Percentiles rank a stretch among this genome's conserved stretches.
These are phyloP conservation scores for Siderastrea radians DNA, from an alignment of 92 coral and sea anemone genomes.

Conservation along the genomic window DNA sequence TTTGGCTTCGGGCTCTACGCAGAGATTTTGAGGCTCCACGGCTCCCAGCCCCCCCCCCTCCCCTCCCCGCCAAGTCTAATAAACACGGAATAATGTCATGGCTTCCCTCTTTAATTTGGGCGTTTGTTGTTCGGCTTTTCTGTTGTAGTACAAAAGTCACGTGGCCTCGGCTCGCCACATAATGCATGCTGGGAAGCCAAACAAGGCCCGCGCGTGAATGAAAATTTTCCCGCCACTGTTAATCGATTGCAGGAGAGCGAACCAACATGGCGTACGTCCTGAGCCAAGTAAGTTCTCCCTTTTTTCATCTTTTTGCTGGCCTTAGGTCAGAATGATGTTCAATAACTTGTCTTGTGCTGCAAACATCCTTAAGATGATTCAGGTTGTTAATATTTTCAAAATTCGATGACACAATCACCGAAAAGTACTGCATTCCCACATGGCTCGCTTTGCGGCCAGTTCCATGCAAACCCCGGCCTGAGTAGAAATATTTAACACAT, in stretches of 20 bases:
- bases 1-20: no score
- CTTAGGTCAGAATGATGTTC: background rate
- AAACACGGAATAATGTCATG: no score
- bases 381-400: background rate
- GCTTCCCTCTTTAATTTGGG: no score
- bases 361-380: background rate
- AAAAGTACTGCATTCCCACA: background rate
- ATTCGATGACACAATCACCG: background rate
- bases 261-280: slow-evolving; percentile 15
- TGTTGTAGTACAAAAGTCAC: no score
- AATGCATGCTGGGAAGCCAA: slow-evolving; percentile 21
- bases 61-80: no score
- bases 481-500: background rate
- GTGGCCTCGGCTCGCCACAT: background rate
- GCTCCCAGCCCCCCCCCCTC: no score
- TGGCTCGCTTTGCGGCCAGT: background rate
- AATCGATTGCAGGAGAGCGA: background rate
- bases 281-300: background rate
- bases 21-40: no score
- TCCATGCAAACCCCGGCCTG: background rate
- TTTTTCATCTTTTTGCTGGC: background rate
- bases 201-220: background rate
- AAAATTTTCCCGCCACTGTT: slow-evolving; percentile 20
- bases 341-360: background rate
- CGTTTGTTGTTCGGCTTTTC: no score